Evolutionary conservation across 2,797 vertebrate species (phyloP), one percentile per base, ranked within the genome.

Genomic region (Cyprinella venusta): DNA sequence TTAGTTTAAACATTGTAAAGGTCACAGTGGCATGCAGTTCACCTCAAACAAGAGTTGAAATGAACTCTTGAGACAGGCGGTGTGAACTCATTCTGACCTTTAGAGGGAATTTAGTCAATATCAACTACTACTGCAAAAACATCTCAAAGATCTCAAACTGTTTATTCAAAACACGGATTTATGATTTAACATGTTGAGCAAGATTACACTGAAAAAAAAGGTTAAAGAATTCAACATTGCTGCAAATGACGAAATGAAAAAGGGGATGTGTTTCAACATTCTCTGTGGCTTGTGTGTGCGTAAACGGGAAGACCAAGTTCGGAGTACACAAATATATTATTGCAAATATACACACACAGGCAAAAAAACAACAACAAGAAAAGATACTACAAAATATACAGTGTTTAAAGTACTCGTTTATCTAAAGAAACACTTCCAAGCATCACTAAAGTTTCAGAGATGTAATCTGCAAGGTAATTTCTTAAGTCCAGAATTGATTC

Each of bases 1-100:
- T 76, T 82, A 59, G 80, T 76, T 69, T 68, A 76, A 80, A 64
- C 63, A 76, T 71, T 68, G 64, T 52, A 83, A 86, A 86, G 85
- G 85, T 83, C 85, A 83, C 72, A n/a, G 38, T 72, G 76, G 42
- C 40, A 30, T 67, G 80, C 65, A 69, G 63, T 85, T 81, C 68
- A 82, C 75, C 76, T 78, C 68, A 30, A 65, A 70, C 68, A 33
- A 72, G 26, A 52, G 26, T 78, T 78, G 76, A 71, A 72, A 48
- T 79, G 76, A 86, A 82, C 76, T 48, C 76, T 70, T 24, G 65
- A 33, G 68, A 79, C 45, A 75, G 68, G 12, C 42, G 6, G 68
- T 38, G 54, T 38, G 42, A 81, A 84, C 82, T 84, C 45, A 61
- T 69, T 16, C 42, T 82, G 83, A 75, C 48, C 67, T 77, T 80